A percentile compares a stretch with the other conserved stretches of the same genome.
Conservation (phyloP, 2,797 vertebrate genomes). For the Alcedo atthis region DNA sequence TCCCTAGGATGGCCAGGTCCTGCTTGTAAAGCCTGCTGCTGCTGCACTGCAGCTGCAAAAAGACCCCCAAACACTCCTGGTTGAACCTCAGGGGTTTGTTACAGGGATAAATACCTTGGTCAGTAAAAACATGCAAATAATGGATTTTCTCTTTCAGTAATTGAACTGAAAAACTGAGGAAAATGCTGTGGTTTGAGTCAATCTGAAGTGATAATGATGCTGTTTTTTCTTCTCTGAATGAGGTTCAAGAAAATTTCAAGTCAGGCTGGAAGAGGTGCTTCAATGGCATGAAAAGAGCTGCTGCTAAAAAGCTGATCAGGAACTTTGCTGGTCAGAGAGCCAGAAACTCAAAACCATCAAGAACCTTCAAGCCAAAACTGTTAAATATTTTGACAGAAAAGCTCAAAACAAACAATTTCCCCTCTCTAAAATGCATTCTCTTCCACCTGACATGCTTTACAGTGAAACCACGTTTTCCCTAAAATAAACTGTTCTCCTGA, state of each 20-base stretch:
- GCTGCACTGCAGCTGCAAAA: background rate
- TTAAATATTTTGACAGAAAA: background rate
- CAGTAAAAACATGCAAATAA: background rate
- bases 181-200: background rate
- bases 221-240: background rate
- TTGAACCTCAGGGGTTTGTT: background rate
- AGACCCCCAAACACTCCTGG: background rate
- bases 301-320: background rate
- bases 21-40: background rate
- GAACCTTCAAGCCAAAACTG: background rate
- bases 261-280: background rate
- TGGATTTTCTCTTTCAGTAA: background rate
- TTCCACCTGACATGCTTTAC: background rate
- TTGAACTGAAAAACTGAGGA: background rate
- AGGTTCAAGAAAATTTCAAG: background rate
- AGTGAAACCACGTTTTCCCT: background rate
- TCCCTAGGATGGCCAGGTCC: background rate
- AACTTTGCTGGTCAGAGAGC: background rate
- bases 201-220: background rate
- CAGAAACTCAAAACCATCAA: background rate
- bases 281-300: background rate
- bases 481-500: background rate
- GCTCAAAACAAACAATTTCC: background rate
- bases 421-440: background rate
- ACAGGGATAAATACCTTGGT: background rate